Conservation (phyloP, 2,797 vertebrate species). For the Glyptemys insculpta region DNA sequence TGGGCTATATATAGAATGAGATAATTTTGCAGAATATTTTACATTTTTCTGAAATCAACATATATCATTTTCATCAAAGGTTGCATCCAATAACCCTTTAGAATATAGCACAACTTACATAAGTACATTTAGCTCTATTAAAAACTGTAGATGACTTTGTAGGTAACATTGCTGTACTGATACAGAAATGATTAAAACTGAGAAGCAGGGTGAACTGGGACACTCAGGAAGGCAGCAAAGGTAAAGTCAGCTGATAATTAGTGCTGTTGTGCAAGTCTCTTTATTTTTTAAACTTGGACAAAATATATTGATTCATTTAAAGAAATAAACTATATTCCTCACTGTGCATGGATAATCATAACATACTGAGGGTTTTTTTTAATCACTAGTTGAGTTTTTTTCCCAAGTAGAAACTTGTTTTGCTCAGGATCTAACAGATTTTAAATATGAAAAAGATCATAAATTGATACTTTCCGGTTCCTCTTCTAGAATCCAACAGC, state of each 20-base stretch:
- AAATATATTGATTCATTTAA: slow-evolving; percentile 42
- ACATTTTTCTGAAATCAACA: slow-evolving; percentile 83
- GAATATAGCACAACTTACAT: slow-evolving; percentile 74
- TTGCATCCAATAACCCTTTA: slow-evolving; percentile 67
- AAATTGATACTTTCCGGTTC: slow-evolving; percentile 77
- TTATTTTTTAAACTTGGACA: slow-evolving; percentile 44
- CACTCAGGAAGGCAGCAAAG: slow-evolving; percentile 2
- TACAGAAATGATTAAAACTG: slow-evolving; percentile 72
- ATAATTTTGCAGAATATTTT: slow-evolving; percentile 78
- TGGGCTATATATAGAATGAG: slow-evolving; percentile 82
- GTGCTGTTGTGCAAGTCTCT: slow-evolving; percentile 42
- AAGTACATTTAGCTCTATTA: slow-evolving; percentile 72
- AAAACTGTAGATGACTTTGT: slow-evolving; percentile 72
- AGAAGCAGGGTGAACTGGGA: slow-evolving; percentile 50
- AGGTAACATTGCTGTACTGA: slow-evolving; percentile 64
- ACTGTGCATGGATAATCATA: neutral
- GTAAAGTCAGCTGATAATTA: slow-evolving; percentile 73
- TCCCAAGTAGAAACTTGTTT: slow-evolving; percentile 66
- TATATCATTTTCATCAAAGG: slow-evolving; percentile 77
- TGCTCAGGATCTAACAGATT: slow-evolving; percentile 76
- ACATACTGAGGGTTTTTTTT: neutral
- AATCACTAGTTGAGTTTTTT: slow-evolving; percentile 29
- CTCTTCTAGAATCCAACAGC: slow-evolving; percentile 73
- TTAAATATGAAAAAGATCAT: slow-evolving; percentile 80
- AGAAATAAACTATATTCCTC: slow-evolving; percentile 21